Base-by-base conservation (phyloP, 2,113 vertebrate species). In the Gnathonemus echidnorhynchus region DNA sequence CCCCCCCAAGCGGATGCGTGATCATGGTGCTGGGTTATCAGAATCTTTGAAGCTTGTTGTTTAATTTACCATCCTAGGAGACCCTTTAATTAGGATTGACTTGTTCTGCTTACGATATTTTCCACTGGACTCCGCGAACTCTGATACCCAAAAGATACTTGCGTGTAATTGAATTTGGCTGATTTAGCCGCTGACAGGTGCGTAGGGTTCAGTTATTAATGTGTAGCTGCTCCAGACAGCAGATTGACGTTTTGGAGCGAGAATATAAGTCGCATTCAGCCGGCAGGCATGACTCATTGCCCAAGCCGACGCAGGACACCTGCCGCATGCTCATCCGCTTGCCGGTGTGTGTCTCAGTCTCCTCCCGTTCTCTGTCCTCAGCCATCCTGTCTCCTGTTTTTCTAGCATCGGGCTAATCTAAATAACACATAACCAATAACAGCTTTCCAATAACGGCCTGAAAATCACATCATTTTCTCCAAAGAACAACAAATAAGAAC, bases 401-500 rank as follows among this genome's bases (percentile, higher is more conserved):
- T 42, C 74, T 77, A 39, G 35, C 39, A 24, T n/a, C 7, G 6
- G 83, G 83, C 19, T 24, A 48, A 48, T 85, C 39, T 85, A 85
- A 85, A 85, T 42, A 77, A 19, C 74, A 39, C 74, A 39, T 77
- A 77, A 77, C 74, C 74, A 77, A 42, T 39, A 77, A 77, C 83
- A 48, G 19, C 21, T 48, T 45, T 85, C 42, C 45, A n/a, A 62
- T 10, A 10, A 19, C 4, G 7, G 7, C 8, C 83, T 85, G 83
- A 48, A 48, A 24, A 4, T 85, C 17, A 42, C 74, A 77, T 85
- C 3, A 24, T 48, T 85, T 48, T 48, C 45, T 85, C 45, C 83
- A 48, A 85, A 85, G 74, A 85, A 85, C 83, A 85, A 11, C 83
- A 85, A 77, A 48, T 85, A 48, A n/a, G 83, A 85, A 85, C 45